phyloP scores from a whole-genome alignment of 1,140 invertebrate species.

The Apis laboriosa region DNA sequence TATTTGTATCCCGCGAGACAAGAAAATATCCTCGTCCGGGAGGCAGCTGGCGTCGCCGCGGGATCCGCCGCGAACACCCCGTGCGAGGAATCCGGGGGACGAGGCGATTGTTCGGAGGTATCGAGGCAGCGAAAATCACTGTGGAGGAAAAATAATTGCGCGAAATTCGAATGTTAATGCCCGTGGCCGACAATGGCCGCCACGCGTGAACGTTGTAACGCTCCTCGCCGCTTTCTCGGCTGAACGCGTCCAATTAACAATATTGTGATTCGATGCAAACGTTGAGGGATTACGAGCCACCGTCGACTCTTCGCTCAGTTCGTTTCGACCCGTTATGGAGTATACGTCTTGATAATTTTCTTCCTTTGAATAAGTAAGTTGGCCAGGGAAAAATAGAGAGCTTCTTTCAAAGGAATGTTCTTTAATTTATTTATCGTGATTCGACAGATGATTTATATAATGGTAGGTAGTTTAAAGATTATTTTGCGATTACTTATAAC shows the following conservation, averaged over 20 bases:
- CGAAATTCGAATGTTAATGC: conserved; percentile 48
- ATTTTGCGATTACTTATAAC: no score
- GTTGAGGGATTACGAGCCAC: neutral
- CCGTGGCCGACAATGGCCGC: conserved; percentile 17
- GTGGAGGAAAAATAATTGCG: conserved; percentile 78
- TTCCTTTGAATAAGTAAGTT: no score
- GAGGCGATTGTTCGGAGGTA: conserved; percentile 73
- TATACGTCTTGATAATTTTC: neutral
- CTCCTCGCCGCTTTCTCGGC: conserved; percentile 18
- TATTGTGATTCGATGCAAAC: conserved; percentile 55
- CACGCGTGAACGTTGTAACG: conserved; percentile 36
- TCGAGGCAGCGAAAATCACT: conserved; percentile 73
- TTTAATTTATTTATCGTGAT: no score
- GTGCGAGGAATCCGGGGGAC: conserved; percentile 1
- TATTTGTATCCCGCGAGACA: conserved; percentile 56
- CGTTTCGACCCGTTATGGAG: neutral
- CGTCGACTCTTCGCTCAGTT: no score
- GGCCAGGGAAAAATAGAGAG: no score
- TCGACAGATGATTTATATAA: no score
- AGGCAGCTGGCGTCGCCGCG: conserved; percentile 64
- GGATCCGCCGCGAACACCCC: conserved; percentile 38
- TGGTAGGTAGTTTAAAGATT: no score
- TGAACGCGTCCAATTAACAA: conserved; percentile 63
- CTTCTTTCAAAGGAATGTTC: no score
- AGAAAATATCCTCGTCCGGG: conserved; percentile 41